Evolutionary conservation across 2,797 vertebrate species (phyloP), one percentile per base, ranked within the genome.

Genomic region (Sarcoramphus papa): DNA sequence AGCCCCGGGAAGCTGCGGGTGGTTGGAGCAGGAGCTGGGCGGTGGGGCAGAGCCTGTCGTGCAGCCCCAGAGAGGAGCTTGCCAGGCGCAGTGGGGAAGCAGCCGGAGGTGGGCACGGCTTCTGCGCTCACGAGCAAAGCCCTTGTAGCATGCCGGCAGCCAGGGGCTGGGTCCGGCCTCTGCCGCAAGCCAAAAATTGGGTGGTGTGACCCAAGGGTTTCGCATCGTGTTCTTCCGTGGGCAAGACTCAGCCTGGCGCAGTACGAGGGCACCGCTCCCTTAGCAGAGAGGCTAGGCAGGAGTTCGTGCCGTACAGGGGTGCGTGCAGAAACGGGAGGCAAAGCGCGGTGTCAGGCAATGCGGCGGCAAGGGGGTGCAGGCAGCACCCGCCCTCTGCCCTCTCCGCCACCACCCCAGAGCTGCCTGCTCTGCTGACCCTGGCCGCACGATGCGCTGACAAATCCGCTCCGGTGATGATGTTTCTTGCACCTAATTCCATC

Each of bases 381-480:
- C 62, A 16, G 62, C 40, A 14, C 27, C 60, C 12, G 27, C 60
- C 59, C 60, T 22, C 62, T 10, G 62, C 41, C 30, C 63, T 31
- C 51, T 53, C 51, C 51, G 17, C 60, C 14, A 15, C n/a, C 10
- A 14, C 21, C 63, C 41, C 41, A 24, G 41, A 41, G 9, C 30
- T 21, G 10, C 40, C 59, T 8, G 35, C 59, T 12, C 25, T 10
- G 4, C 35, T 6, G 27, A 10, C 37, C 37, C 60, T 8, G 40
- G 40, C 62, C 11, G 62, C 21, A 1, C 40, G 3, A 4, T 7
- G 62, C 10, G 6, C 31, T 2, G 15, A 10, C 45, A 10, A 16
- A 17, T 4, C 28, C 5, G 1, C 35, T 12, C 68, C 5, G 6
- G 28, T 3, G 7, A 4, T 10, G 57, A 8, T 1, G 31, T 6